Conservation (phyloP, 2,888 invertebrate genomes). For the Epinotia bilunana region DNA sequence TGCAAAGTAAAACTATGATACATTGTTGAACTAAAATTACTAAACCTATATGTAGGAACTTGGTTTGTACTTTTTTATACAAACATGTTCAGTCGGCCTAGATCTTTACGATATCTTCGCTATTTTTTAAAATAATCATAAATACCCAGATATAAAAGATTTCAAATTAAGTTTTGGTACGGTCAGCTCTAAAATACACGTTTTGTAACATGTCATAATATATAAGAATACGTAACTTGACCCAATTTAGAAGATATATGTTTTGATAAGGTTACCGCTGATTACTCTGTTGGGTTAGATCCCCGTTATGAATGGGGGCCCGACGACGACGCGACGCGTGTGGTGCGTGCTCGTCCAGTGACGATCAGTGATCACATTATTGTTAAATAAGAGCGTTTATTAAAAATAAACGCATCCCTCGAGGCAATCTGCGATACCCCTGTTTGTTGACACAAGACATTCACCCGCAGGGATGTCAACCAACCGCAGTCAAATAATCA, state of each 20-base stretch:
- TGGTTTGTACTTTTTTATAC: no score
- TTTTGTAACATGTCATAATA: no score
- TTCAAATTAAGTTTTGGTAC: no score
- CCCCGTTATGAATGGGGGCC: slow-evolving; percentile 22
- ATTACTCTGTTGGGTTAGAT: background rate
- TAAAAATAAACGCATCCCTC: slow-evolving; percentile 77
- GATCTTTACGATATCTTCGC: no score
- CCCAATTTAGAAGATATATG: background rate
- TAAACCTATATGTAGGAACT: no score
- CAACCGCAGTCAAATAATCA: background rate
- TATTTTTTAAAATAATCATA: no score
- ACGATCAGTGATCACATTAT: slow-evolving; percentile 57
- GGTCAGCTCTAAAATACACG: no score
- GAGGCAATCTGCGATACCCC: slow-evolving; percentile 60
- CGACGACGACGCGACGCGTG: slow-evolving; percentile 5
- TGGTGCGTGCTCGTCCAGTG: slow-evolving; percentile 45
- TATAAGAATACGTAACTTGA: no score
- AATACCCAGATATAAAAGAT: no score
- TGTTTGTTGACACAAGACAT: slow-evolving; percentile 74
- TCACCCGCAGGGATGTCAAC: slow-evolving; percentile 60
- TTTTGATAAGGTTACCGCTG: slow-evolving; percentile 2
- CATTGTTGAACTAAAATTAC: no score
- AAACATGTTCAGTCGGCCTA: no score
- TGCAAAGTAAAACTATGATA: background rate
- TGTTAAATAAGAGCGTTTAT: slow-evolving; percentile 75